Conservation (phyloP, 2,113 vertebrate species). For the Oxygymnocypris stewartii region DNA sequence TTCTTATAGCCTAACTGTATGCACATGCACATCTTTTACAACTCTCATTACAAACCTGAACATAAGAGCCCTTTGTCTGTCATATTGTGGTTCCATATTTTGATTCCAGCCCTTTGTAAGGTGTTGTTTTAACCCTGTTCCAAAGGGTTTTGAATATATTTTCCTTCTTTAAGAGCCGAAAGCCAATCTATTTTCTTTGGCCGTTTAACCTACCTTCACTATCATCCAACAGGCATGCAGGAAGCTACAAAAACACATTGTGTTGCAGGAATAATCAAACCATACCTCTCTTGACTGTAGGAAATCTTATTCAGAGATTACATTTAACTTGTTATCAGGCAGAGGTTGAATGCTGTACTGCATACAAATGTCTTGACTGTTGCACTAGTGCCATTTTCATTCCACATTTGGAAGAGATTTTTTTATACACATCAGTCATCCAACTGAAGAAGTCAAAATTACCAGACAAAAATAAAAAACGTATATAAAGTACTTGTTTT, state of each 20-base stretch:
- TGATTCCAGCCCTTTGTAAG: slow-evolving; percentile 1
- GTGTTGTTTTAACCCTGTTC: not conserved
- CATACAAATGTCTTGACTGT: not conserved
- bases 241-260: not conserved
- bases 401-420: not conserved
- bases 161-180: not conserved
- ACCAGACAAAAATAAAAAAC: not conserved
- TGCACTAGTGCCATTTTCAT: slow-evolving; percentile 5
- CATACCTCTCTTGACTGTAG: not conserved
- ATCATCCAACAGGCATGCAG: not conserved
- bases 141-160: not conserved
- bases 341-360: slow-evolving; percentile 26
- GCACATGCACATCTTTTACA: not conserved
- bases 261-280: not conserved
- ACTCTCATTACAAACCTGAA: not conserved
- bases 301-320: slow-evolving; percentile 14
- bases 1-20: not conserved
- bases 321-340: not conserved
- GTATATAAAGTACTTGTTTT: not conserved
- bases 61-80: not conserved
- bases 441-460: not conserved
- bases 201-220: not conserved
- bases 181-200: slow-evolving; percentile 5
- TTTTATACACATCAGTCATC: no score
- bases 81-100: not conserved